Conservation (phyloP, 2,888 invertebrate species). For the Euzophera pinguis region DNA sequence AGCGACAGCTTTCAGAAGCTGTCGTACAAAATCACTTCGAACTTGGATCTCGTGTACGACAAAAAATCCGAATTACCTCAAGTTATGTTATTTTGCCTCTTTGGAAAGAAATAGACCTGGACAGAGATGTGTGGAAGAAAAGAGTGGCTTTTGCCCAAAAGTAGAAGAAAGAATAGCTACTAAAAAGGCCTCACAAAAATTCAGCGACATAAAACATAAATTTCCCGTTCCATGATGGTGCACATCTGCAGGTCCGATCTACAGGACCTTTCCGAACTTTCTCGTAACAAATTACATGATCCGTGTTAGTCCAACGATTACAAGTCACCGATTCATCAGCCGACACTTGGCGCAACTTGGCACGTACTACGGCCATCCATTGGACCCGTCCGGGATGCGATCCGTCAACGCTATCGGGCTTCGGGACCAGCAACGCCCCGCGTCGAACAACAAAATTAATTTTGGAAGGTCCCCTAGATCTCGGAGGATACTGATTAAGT, state of each 20-base stretch:
- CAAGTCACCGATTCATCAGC: slow-evolving; percentile 72
- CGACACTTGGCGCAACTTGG: slow-evolving; percentile 49
- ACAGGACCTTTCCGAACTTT: slow-evolving; percentile 40
- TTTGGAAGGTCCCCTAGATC: slow-evolving; percentile 26
- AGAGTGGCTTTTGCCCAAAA: too few relatives aligned
- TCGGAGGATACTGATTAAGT: slow-evolving; percentile 24
- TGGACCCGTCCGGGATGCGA: slow-evolving; percentile 56
- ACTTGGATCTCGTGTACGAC: too few relatives aligned
- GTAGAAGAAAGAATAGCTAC: too few relatives aligned
- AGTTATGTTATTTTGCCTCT: too few relatives aligned
- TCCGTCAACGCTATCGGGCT: slow-evolving; percentile 69
- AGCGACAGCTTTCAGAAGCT: too few relatives aligned
- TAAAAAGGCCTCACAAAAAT: too few relatives aligned
- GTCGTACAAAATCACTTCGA: too few relatives aligned
- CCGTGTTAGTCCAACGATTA: slow-evolving; percentile 72
- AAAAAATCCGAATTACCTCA: too few relatives aligned
- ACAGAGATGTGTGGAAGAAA: too few relatives aligned
- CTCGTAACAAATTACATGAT: slow-evolving; percentile 62
- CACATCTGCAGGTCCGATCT: slow-evolving; percentile 51
- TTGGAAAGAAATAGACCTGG: too few relatives aligned
- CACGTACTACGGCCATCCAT: slow-evolving; percentile 72
- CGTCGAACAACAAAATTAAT: slow-evolving; percentile 65
- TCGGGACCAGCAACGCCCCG: slow-evolving; percentile 42
- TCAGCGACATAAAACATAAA: background rate
- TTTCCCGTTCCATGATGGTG: slow-evolving; percentile 53